Evolutionary conservation across 2,797 vertebrate species (phyloP), one percentile per base, ranked within the genome.

Genomic region (Peromyscus nudipes): DNA sequence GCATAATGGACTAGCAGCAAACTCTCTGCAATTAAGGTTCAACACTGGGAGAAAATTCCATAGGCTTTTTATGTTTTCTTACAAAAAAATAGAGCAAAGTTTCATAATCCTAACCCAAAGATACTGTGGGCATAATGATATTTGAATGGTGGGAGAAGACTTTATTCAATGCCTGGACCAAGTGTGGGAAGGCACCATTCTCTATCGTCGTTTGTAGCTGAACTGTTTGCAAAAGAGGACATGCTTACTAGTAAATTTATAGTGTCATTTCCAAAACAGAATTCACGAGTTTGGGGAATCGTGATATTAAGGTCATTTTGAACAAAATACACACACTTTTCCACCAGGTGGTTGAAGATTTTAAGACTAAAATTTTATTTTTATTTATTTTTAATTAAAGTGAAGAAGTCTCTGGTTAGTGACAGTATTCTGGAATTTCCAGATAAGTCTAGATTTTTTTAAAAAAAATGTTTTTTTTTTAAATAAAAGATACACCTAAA

Each of bases 241-340:
- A 96, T 91, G 75, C 13, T 98, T 96, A 98, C 67, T 67, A 97
- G 85, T 98, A 97, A 96, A 98, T 94, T 97, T 93, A 97, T 90
- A 97, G 1, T 77, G 92, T 89, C 98, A 91, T 96, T 98, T 98
- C 97, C 95, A 91, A 97, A 94, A 29, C 14, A 97, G 92, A 93
- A 94, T 98, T 98, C 97, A 98, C 96, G 95, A 62, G 96, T 97
- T 96, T 55, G 95, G 23, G 81, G 77, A 89, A 97, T 97, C 97
- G 83, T 91, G 65, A 96, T 91, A 94, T 95, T 93, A 98, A 93
- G 90, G 95, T 90, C 94, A 97, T 91, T 94, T 91, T 49, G 91
- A 95, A 65, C 11, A 95, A 96, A 97, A 96, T 69, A 79, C 73
- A 81, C 93, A 92, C 77, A 94, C 88, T 96, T 97, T 97, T 97